Percentiles rank a stretch among this genome's conserved stretches.
These are phyloP conservation scores for Thinocorus orbignyianus DNA, from an alignment of 2,113 vertebrate genomes.

Conservation along the genomic window DNA sequence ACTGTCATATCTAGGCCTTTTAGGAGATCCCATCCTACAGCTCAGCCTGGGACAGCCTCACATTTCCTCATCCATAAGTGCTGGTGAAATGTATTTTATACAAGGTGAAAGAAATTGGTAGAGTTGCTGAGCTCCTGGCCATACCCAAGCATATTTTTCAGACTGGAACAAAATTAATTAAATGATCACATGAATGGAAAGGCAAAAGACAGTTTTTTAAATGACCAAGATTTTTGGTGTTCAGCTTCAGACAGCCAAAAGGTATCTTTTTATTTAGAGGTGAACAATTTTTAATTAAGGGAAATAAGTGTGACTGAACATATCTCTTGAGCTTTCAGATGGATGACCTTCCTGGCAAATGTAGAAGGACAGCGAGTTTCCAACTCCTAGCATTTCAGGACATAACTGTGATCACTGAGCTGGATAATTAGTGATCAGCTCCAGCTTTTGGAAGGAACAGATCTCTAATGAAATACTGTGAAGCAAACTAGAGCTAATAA, in stretches of 20 bases:
- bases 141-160: background rate
- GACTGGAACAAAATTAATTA: background rate
- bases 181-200: background rate
- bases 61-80: background rate
- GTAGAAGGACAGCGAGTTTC: conserved; percentile 10
- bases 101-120: background rate
- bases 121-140: background rate
- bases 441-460: background rate
- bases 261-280: background rate
- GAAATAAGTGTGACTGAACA: background rate
- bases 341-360: conserved; percentile 32
- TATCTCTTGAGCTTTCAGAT: background rate
- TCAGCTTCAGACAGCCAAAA: background rate
- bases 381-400: background rate
- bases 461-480: background rate
- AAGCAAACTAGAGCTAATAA: background rate
- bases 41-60: background rate
- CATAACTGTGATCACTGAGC: background rate
- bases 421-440: conserved; percentile 36
- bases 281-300: conserved; percentile 36
- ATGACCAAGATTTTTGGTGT: background rate
- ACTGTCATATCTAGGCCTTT: background rate
- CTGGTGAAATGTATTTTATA: background rate
- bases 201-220: background rate
- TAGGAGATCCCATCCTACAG: background rate